These are phyloP conservation scores for Cheilosia vulpina DNA, from an alignment of 2,888 invertebrate genomes.

Conservation along the genomic window DNA sequence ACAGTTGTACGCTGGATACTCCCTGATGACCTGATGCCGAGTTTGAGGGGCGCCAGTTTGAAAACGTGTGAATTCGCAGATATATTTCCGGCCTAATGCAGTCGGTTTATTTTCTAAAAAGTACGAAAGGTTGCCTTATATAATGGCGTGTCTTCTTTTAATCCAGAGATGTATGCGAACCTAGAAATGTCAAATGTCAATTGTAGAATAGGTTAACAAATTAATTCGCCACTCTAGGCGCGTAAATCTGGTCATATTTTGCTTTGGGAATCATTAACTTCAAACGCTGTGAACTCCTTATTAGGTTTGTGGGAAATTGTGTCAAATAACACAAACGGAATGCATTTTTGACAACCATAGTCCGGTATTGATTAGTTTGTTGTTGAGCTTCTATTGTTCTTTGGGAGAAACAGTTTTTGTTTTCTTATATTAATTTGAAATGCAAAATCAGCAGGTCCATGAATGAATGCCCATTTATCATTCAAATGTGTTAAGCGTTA, in stretches of 20 bases:
- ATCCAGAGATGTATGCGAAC: not conserved
- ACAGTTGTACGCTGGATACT: not conserved
- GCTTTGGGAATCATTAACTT: conserved; percentile 29
- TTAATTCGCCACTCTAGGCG: conserved; percentile 1
- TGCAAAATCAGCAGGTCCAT: too few relatives aligned
- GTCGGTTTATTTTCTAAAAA: conserved; percentile 7
- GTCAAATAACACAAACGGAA: conserved; percentile 38
- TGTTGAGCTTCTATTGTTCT: not conserved
- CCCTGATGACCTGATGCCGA: conserved; percentile 23
- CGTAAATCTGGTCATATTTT: not conserved
- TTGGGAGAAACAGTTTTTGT: too few relatives aligned
- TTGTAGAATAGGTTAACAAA: conserved; percentile 30
- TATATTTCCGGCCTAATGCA: conserved; percentile 31
- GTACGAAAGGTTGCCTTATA: conserved; percentile 13
- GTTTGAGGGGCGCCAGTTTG: conserved; percentile 11
- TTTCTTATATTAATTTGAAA: too few relatives aligned
- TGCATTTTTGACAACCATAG: not conserved
- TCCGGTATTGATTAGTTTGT: too few relatives aligned
- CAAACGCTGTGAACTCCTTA: conserved; percentile 26
- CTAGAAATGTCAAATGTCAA: conserved; percentile 26
- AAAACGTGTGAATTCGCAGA: conserved; percentile 21
- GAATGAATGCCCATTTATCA: too few relatives aligned
- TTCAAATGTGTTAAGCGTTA: too few relatives aligned
- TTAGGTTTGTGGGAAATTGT: conserved; percentile 59
- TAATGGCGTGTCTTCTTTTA: conserved; percentile 17